Percentiles rank a stretch among this genome's conserved stretches.
These are phyloP conservation scores for Conus ventricosus DNA, from an alignment of 1,140 invertebrate species.

Conservation along the genomic window DNA sequence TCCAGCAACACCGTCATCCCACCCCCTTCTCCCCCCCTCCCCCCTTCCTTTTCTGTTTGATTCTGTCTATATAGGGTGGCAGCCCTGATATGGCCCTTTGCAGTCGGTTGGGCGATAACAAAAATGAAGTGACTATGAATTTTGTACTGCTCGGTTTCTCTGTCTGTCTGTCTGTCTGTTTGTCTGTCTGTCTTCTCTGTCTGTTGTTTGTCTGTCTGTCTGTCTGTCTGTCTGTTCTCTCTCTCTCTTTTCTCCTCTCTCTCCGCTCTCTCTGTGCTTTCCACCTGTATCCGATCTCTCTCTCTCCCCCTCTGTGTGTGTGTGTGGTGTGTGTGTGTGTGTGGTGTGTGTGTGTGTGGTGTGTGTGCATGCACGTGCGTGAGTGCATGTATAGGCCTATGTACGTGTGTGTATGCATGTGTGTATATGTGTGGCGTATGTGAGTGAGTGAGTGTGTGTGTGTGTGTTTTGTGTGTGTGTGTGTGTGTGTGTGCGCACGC, in stretches of 20 bases:
- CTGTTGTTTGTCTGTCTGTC: neutral
- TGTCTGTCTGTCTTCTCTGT: neutral
- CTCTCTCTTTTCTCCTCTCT: neutral
- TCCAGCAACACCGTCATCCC: neutral
- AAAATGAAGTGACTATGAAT: too few relatives aligned
- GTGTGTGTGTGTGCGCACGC: too few relatives aligned
- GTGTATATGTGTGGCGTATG: too few relatives aligned
- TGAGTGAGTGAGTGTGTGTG: too few relatives aligned
- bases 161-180: too few relatives aligned
- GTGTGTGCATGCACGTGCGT: too few relatives aligned
- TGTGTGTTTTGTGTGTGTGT: too few relatives aligned
- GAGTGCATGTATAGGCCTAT: too few relatives aligned
- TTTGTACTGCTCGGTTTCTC: neutral
- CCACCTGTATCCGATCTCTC: neutral
- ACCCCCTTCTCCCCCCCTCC: neutral
- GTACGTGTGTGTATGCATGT: too few relatives aligned
- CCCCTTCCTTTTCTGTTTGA: neutral
- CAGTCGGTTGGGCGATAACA: too few relatives aligned
- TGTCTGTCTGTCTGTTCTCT: neutral
- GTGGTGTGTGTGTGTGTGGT: neutral
- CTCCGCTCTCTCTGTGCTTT: neutral
- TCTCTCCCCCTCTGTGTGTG: neutral
- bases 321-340: neutral
- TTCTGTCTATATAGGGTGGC: neutral
- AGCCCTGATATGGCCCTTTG: too few relatives aligned